phyloP scores from a whole-genome alignment of 2,113 vertebrate genomes.

The Polypterus bichir region DNA sequence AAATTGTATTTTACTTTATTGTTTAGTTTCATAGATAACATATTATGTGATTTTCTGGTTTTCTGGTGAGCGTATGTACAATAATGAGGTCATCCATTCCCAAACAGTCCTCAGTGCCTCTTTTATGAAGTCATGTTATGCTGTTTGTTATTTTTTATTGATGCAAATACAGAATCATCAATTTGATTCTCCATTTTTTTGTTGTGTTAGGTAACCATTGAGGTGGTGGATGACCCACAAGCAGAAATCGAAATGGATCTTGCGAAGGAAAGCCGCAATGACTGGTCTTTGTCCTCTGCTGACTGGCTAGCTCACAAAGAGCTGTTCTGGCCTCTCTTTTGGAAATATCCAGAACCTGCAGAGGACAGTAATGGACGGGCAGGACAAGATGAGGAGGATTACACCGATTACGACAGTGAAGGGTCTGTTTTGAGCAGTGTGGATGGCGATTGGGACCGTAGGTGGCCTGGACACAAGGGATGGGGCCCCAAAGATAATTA shows the following conservation, averaged over 20 bases:
- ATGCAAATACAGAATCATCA: no score
- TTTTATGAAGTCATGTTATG: no score
- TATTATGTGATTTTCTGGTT: no score
- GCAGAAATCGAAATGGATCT: slow-evolving; percentile 76
- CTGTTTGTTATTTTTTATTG: no score
- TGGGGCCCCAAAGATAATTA: slow-evolving; percentile 65
- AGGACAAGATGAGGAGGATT: slow-evolving; percentile 48
- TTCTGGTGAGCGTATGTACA: no score
- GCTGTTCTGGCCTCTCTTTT: slow-evolving; percentile 80
- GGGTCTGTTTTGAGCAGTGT: slow-evolving; percentile 63
- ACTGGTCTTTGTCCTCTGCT: slow-evolving; percentile 56
- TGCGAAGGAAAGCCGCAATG: slow-evolving; percentile 54
- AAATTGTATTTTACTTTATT: no score
- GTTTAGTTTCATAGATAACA: no score
- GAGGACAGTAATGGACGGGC: slow-evolving; percentile 45
- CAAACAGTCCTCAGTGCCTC: no score
- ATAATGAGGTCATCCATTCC: no score
- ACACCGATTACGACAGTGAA: slow-evolving; percentile 66
- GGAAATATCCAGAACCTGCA: slow-evolving; percentile 61
- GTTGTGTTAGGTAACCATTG: slow-evolving; percentile 63
- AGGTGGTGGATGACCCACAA: slow-evolving; percentile 73
- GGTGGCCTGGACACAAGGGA: slow-evolving; percentile 43
- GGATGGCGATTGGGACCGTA: slow-evolving; percentile 56
- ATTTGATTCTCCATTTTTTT: no score
- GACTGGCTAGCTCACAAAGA: slow-evolving; percentile 66